These are phyloP conservation scores for Rhizomys pruinosus DNA, from an alignment of 2,113 vertebrate genomes.

Conservation along the genomic window DNA sequence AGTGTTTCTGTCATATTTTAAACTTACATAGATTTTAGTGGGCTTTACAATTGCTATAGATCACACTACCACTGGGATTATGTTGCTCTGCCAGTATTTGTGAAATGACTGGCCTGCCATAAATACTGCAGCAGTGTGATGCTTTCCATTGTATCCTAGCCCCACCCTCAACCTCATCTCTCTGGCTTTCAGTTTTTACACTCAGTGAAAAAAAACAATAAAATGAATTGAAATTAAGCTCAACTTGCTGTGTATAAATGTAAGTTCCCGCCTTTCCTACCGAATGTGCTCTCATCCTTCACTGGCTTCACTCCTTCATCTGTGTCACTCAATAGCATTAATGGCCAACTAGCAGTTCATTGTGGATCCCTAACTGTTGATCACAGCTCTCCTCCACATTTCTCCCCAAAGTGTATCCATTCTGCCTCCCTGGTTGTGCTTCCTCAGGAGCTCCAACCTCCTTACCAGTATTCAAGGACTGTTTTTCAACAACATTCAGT, in stretches of 20 bases:
- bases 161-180: background rate
- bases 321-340: background rate
- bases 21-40: background rate
- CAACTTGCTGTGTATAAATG: conserved; percentile 9
- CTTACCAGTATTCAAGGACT: background rate
- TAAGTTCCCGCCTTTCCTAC: conserved; percentile 12
- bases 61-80: background rate
- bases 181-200: conserved; percentile 43
- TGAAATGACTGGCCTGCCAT: conserved; percentile 21
- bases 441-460: conserved; percentile 22
- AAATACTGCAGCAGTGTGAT: background rate
- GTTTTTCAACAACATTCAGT: background rate
- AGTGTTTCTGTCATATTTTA: conserved; percentile 26
- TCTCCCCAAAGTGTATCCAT: background rate
- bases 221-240: conserved; percentile 43
- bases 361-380: background rate
- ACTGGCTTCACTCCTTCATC: conserved; percentile 53
- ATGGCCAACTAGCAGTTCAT: background rate
- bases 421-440: background rate
- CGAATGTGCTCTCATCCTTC: conserved; percentile 35
- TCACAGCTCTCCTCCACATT: conserved; percentile 10
- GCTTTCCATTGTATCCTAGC: background rate
- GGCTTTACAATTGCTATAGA: conserved; percentile 9
- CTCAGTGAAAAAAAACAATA: background rate
- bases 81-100: background rate